Base-by-base conservation (phyloP, 1,140 invertebrate species). In the Orussus abietinus region DNA sequence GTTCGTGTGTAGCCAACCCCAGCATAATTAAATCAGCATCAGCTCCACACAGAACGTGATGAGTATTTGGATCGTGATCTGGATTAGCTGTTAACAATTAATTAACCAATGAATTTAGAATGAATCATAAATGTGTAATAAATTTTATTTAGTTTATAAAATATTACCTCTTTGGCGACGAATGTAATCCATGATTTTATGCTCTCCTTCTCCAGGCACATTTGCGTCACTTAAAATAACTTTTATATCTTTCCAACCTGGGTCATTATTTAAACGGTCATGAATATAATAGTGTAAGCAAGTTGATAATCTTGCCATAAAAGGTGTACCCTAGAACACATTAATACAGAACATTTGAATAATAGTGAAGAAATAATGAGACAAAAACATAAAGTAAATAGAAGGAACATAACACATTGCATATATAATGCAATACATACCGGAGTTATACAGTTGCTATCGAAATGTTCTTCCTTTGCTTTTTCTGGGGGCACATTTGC, bases 131-230 rank as follows among this genome's bases (percentile, higher is more conserved):
- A 21, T 13, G 29, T n/a, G 5, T 36, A 9, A 17, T 38, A 20
- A 15, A 5, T 9, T 28, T 15, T 18, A 29, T 41, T 40, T 30
- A 40, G 39, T 33, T 39, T 36, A 38, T 21, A 33, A 39, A 40
- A 41, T 13, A 32, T 43, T 59, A 85, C 84, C 83, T 77, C 94
- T 82, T 74, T 98, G 96, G 57, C 83, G 84, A n/a, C 96, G 78
- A 51, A 99, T 96, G 68, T 84, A 99, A 74, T 99, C 95, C 96
- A 98, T 98, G 53, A 99, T 98, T 75, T 98, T 99, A 63, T 99
- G 96, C 74, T 99, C 96, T 13, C 96, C 96, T 77, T 99, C 96
- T 12, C 96, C 96, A 9, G 96, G 96, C 5, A 95, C 93, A 80
- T 96, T 99, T 1, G 97, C 96, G 77, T 99, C 96, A 7, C 95